phyloP scores from a whole-genome alignment of 1,140 invertebrate genomes.

The Cydia fagiglandana region DNA sequence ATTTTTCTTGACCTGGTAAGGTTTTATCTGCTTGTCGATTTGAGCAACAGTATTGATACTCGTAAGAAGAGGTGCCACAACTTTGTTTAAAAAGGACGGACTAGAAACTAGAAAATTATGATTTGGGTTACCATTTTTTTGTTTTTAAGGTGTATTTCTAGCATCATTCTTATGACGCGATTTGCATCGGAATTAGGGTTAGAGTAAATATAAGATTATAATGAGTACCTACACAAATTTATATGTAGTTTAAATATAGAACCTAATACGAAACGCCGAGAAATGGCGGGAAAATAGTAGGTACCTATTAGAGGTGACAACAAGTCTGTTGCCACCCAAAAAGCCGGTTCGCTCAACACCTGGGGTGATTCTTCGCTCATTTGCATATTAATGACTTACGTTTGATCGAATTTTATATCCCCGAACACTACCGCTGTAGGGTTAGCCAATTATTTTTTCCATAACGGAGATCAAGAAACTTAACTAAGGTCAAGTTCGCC shows the following conservation, averaged over 20 bases:
- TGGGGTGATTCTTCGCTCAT: constrained; percentile 64
- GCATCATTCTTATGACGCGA: too few species aligned
- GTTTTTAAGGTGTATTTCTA: too few species aligned
- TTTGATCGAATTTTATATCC: constrained; percentile 57
- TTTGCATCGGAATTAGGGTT: too few species aligned
- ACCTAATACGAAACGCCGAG: neutral
- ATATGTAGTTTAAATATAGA: neutral
- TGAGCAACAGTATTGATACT: too few species aligned
- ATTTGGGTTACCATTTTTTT: too few species aligned
- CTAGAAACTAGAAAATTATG: too few species aligned
- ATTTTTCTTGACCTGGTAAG: too few species aligned
- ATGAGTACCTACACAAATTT: neutral
- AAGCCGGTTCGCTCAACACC: constrained; percentile 69
- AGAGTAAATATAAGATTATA: too few species aligned
- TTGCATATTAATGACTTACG: constrained; percentile 72
- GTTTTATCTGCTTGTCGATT: too few species aligned
- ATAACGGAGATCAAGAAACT: constrained; percentile 23
- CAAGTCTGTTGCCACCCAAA: constrained; percentile 63
- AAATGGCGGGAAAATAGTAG: constrained; percentile 25
- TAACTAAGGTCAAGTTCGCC: constrained; percentile 1
- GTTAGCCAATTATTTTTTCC: constrained; percentile 8
- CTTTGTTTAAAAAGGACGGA: too few species aligned
- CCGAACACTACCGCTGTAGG: constrained; percentile 30
- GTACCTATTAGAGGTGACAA: constrained; percentile 55
- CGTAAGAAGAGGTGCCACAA: too few species aligned